Conservation (phyloP, 2,113 vertebrate genomes). For the Holacanthus passer region DNA sequence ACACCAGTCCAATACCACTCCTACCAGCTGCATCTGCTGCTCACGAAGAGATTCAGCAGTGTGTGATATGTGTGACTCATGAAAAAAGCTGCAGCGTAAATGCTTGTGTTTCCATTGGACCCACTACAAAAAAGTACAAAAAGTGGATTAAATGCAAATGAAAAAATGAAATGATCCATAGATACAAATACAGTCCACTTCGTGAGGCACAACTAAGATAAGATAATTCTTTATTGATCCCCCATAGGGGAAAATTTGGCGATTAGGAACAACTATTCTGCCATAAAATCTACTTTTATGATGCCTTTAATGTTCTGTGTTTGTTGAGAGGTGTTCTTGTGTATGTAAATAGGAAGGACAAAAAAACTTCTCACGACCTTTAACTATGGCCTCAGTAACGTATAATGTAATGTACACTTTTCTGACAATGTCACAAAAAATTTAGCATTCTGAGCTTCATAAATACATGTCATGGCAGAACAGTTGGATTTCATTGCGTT, state of each 20-base stretch:
- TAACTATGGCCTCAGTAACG: not conserved
- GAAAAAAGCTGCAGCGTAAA: not conserved
- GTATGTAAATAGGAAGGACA: not conserved
- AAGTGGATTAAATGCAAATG: not conserved
- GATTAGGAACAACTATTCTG: too few relatives aligned
- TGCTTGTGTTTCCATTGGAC: not conserved
- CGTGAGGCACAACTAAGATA: too few relatives aligned
- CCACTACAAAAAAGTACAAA: not conserved
- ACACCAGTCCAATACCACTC: constrained; percentile 21
- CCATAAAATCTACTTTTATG: not conserved
- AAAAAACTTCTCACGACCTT: not conserved
- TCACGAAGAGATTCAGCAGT: not conserved
- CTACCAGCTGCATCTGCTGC: constrained; percentile 15
- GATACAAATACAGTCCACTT: too few relatives aligned
- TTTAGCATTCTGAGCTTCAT: not conserved
- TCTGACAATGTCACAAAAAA: not conserved
- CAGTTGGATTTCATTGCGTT: not conserved
- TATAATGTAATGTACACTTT: not conserved
- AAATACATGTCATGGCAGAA: not conserved
- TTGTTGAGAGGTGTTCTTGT: not conserved
- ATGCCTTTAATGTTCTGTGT: not conserved
- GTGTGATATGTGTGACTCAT: not conserved
- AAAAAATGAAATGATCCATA: too few relatives aligned
- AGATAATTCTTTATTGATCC: too few relatives aligned
- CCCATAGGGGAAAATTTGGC: too few relatives aligned